Base-by-base conservation (phyloP, 1,140 invertebrate genomes). In the Caenorhabditis latens region DNA sequence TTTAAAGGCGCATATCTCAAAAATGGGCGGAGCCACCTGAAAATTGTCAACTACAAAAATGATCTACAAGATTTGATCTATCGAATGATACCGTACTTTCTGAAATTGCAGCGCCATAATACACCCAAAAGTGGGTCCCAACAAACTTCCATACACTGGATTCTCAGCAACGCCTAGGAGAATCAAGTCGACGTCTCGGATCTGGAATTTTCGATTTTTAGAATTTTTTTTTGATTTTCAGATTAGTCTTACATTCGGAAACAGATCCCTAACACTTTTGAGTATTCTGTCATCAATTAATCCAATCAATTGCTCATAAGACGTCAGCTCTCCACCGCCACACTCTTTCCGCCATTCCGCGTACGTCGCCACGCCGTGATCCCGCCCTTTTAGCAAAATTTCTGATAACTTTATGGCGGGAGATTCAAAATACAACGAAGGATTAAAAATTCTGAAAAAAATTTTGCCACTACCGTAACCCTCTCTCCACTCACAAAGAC, bases 291-390 rank as follows among this genome's bases (percentile, higher is more conserved):
- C 43, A 32, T 79, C 71, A 50, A 79, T 79, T n/a, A 79, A 13
- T 14, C 46, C 71, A 2, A 79, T 50, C 3, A 79, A 40, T 48
- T 79, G 46, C 21, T 79, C 71, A 32, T 79, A 79, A 0, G 71
- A 50, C 8, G 50, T 9, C n/a, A 79, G 1, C 40, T 79, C 46
- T 50, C 71, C 71, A 14, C 46, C 71, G 11, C 71, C 71, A 79
- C 71, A 79, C n/a, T 79, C 71, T 11, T 79, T 79, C n/a, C 71
- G 50, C 71, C 71, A 79, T 53, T 79, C 40, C 4, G 71, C 13
- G 24, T 79, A 79, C 9, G 71, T 50, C 13, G 71, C 46, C 0
- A 79, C 50, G 11, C 71, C 71, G 24, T 79, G 71, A 50, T 79
- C 71, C 24, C 71, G 50, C 4, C 71, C 46, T 79, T 50, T 79